Base-by-base conservation (phyloP, 2,797 vertebrate genomes). In the Sebastes nivosus region DNA sequence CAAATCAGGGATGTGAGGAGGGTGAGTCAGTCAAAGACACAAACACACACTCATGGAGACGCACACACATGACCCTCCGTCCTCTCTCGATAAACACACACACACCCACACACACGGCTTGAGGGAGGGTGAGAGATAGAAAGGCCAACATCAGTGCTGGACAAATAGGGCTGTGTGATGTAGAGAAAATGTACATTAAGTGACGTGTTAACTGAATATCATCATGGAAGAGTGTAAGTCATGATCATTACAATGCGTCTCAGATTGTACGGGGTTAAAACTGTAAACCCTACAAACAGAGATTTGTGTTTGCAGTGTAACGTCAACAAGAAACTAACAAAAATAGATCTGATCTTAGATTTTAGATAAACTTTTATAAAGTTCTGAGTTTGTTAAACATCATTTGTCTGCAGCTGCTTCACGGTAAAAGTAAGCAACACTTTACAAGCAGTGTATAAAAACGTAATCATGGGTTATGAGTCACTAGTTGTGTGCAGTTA, bases 1-100 rank as follows among this genome's bases (percentile, higher is more conserved):
- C 81, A 67, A 30, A 84, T 78, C 75, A 84, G 77, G 82, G 87
- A 90, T 77, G 87, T 80, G 87, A 89, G 73, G 85, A 83, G 89
- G 72, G 83, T 89, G 92, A 93, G 90, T 93, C 92, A 94, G 89
- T 85, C 86, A 86, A 83, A 86, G 84, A 88, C 20, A 76, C 72
- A 87, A 60, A 81, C 79, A 84, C 68, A 81, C 71, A 85, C 42
- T 74, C 68, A 72, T 24, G 55, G 54, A 79, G 50, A 86, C 38
- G 8, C 71, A 84, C 79, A 88, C 74, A 24, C 73, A 84, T 77
- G 82, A 88, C 85, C 84, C 80, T 75, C 24, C 16, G 64, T 82
- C 83, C 83, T 88, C 75, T 75, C 74, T 77, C 13, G 6, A 75
- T 73, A 65, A 57, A 38, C 38, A 38, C 38, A 6, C 36, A 38